Evolutionary conservation across 2,797 vertebrate genomes (phyloP).

Genomic region (Mus minutoides): DNA sequence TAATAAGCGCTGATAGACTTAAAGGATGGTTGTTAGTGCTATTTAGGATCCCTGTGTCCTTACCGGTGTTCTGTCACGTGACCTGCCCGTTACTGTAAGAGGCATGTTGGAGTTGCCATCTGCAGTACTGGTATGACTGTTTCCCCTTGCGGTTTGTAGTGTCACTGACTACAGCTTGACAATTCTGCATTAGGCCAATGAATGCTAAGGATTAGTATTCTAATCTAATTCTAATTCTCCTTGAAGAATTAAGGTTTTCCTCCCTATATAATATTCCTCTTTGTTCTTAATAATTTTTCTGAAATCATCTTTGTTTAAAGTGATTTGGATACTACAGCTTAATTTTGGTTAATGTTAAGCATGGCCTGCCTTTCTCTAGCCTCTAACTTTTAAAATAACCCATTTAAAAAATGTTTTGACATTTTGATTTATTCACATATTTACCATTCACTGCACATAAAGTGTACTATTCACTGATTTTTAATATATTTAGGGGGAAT

Average conservation of each 20-base stretch:
- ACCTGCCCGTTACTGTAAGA: not conserved
- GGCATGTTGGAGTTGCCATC: not conserved
- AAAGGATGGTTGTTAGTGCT: not conserved
- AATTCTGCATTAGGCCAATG: not conserved
- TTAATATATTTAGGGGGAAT: constrained; percentile 6
- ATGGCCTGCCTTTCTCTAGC: not conserved
- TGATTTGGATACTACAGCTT: not conserved
- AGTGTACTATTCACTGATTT: constrained; percentile 22
- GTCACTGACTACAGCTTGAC: not conserved
- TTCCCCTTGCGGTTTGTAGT: not conserved
- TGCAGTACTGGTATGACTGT: not conserved
- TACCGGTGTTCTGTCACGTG: not conserved
- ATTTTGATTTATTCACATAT: not conserved
- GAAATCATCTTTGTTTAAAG: constrained; percentile 39
- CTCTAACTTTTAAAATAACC: constrained; percentile 35
- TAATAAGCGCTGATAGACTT: not conserved
- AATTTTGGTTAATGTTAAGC: not conserved
- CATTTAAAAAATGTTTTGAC: not conserved
- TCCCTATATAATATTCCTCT: not conserved
- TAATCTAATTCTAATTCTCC: not conserved
- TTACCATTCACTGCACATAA: not conserved
- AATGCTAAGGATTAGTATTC: not conserved
- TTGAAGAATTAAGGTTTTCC: not conserved
- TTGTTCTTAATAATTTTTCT: not conserved
- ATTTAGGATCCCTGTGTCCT: not conserved